Evolutionary conservation across 2,888 invertebrate genomes (phyloP).

Genomic region (Brenthis hecate): DNA sequence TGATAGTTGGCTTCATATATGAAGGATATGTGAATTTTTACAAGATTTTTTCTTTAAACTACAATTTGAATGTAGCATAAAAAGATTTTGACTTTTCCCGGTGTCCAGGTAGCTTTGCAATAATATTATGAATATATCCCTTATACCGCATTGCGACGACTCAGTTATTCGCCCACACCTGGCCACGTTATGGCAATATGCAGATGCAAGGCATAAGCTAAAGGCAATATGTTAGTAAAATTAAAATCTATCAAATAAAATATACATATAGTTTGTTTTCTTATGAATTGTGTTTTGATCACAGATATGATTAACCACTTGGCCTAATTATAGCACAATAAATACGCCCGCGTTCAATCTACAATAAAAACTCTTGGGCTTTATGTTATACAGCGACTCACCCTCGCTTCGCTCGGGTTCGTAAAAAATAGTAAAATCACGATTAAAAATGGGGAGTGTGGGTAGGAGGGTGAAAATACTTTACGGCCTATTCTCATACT

Average conservation of each 20-base stretch:
- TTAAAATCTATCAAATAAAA: not conserved
- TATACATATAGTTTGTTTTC: not conserved
- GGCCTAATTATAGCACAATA: too few species aligned
- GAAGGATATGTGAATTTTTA: not conserved
- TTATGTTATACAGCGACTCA: too few species aligned
- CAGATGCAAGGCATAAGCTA: conserved; percentile 50
- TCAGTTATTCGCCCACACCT: conserved; percentile 77
- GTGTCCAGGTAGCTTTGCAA: conserved; percentile 46
- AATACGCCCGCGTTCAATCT: too few species aligned
- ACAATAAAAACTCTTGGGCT: too few species aligned
- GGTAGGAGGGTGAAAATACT: too few species aligned
- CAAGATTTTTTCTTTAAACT: not conserved
- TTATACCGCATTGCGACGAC: conserved; percentile 77
- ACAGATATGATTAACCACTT: too few species aligned
- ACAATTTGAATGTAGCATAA: conserved; percentile 21
- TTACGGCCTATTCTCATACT: too few species aligned
- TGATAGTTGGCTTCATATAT: too few species aligned
- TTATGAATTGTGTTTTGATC: too few species aligned
- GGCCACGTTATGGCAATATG: conserved; percentile 67
- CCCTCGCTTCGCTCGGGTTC: too few species aligned
- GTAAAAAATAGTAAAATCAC: too few species aligned
- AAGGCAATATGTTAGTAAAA: conserved; percentile 21
- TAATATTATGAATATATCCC: conserved; percentile 75
- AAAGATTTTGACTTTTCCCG: conserved; percentile 41
- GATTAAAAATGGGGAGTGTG: too few species aligned